phyloP scores from a whole-genome alignment of 2,797 vertebrate genomes.

The Phrynocephalus guinanensis region DNA sequence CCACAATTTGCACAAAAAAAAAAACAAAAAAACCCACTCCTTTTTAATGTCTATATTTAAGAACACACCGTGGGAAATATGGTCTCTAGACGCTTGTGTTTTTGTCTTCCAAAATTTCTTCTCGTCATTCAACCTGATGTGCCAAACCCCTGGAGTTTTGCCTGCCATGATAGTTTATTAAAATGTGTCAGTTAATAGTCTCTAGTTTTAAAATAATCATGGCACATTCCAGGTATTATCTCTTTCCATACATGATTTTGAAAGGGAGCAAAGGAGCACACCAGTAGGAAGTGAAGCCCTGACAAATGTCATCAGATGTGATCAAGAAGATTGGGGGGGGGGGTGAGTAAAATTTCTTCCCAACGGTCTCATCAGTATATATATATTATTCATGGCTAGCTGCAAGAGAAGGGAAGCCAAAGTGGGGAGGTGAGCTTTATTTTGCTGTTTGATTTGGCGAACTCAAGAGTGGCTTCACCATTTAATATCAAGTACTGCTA shows the following conservation, averaged over 20 bases:
- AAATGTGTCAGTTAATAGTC: constrained; percentile 44
- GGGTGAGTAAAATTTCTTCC: not conserved
- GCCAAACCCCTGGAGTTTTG: constrained; percentile 32
- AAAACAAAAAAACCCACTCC: too few relatives aligned
- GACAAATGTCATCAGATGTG: constrained; percentile 39
- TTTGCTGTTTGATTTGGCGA: not conserved
- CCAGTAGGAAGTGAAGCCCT: not conserved
- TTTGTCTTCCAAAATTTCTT: constrained; percentile 33
- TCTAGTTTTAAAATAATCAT: constrained; percentile 50
- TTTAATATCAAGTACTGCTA: not conserved
- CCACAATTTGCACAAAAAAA: not conserved
- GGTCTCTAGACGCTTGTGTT: constrained; percentile 33
- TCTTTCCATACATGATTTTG: constrained; percentile 59
- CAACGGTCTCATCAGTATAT: not conserved
- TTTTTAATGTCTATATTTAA: constrained; percentile 46
- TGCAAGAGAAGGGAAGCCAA: not conserved
- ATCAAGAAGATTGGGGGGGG: not conserved
- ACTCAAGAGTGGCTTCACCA: not conserved
- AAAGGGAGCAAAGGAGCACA: constrained; percentile 12
- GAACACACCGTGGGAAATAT: constrained; percentile 10
- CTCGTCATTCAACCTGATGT: constrained; percentile 36
- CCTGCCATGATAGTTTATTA: constrained; percentile 41
- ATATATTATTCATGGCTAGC: constrained; percentile 26
- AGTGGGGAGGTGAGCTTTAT: not conserved
- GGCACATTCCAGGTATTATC: constrained; percentile 50